phyloP scores from a whole-genome alignment of 2,113 vertebrate species.

The Bothrops jararaca region DNA sequence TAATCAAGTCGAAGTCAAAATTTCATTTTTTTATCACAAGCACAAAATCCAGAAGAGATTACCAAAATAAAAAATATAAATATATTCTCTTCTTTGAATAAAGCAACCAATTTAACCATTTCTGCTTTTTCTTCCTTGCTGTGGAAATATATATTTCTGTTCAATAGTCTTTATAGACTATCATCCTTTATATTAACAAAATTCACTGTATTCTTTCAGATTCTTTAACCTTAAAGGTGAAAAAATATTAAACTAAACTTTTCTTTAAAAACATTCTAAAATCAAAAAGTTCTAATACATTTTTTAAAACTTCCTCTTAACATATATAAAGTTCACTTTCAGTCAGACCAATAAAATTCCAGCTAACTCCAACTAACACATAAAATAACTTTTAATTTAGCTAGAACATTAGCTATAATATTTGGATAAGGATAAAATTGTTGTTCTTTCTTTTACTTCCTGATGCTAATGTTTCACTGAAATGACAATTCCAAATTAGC shows the following conservation, averaged over 20 bases:
- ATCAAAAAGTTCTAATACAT: background rate
- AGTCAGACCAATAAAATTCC: background rate
- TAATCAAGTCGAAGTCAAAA: background rate
- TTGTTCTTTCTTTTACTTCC: background rate
- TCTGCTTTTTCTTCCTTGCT: background rate
- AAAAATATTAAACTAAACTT: background rate
- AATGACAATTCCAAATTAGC: background rate
- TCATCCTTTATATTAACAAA: background rate
- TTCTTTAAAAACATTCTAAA: background rate
- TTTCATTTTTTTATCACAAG: background rate
- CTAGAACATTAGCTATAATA: background rate
- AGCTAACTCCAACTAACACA: background rate
- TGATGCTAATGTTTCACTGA: background rate
- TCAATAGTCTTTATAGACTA: background rate
- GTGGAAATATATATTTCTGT: background rate
- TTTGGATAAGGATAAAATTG: no score
- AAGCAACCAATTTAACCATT: background rate
- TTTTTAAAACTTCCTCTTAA: background rate
- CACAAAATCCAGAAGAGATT: background rate
- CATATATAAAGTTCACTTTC: background rate
- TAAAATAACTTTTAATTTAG: background rate
- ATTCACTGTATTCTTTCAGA: background rate
- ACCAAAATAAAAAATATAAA: background rate
- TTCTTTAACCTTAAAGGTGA: background rate
- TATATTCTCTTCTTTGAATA: background rate